Conservation (phyloP, 64 coral and sea anemone genomes). For the Montipora cactus region DNA sequence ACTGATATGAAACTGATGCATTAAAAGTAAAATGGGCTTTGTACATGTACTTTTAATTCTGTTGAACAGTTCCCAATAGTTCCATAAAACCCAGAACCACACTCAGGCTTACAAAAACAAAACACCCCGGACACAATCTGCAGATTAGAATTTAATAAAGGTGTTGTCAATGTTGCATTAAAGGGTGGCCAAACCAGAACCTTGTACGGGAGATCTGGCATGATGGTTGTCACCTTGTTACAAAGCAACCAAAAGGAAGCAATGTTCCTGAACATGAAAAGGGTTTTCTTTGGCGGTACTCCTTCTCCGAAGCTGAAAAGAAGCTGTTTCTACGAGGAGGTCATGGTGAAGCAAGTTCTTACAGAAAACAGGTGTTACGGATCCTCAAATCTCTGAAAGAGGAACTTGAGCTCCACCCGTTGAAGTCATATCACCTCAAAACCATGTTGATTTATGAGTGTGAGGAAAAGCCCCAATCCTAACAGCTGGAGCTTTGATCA, state of each 20-base stretch:
- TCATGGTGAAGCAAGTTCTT: conserved; percentile 37
- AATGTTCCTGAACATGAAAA: not conserved
- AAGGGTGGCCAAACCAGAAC: conserved; percentile 45
- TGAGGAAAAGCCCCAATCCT: not conserved
- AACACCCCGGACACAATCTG: too few relatives aligned
- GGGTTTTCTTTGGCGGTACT: conserved; percentile 50
- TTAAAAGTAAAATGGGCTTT: too few relatives aligned
- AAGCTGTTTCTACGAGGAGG: conserved; percentile 36
- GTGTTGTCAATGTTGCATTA: not conserved
- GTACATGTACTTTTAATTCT: too few relatives aligned
- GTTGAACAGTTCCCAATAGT: too few relatives aligned
- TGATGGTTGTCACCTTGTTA: conserved; percentile 75
- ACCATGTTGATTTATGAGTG: conserved; percentile 81
- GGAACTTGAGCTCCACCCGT: conserved; percentile 18
- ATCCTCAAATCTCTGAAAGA: conserved; percentile 74
- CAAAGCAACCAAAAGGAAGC: conserved; percentile 62
- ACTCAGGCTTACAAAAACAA: not conserved
- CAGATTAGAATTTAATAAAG: not conserved
- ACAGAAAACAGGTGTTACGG: conserved; percentile 72
- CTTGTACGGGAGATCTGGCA: conserved; percentile 34
- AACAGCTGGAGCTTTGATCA: conserved; percentile 10
- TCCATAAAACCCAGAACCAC: too few relatives aligned
- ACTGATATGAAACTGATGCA: too few relatives aligned
- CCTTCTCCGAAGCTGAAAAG: conserved; percentile 70
- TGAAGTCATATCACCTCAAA: conserved; percentile 83